Conservation (phyloP, 1,140 invertebrate species). For the Tenebrio molitor region DNA sequence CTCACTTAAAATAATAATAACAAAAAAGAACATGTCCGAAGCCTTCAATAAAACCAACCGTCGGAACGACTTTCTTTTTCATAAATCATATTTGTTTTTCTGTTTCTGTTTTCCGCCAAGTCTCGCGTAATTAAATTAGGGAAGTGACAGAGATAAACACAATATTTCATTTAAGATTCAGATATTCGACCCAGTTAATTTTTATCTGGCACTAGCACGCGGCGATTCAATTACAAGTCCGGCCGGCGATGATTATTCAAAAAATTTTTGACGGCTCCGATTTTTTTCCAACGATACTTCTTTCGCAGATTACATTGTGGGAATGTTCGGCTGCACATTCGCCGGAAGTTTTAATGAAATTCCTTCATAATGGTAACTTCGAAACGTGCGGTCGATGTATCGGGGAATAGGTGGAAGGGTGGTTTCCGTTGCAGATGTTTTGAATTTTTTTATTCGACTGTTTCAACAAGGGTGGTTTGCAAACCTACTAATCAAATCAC, state of each 20-base stretch:
- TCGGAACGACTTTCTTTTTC: not conserved
- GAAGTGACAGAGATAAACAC: constrained; percentile 29
- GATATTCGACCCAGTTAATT: constrained; percentile 31
- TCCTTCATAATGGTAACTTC: constrained; percentile 14
- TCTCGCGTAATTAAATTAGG: constrained; percentile 19
- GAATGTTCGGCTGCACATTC: not conserved
- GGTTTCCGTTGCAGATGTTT: too few relatives aligned
- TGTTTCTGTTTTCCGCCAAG: constrained; percentile 3
- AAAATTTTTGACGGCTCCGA: constrained; percentile 6
- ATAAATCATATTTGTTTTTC: constrained; percentile 27
- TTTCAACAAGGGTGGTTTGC: too few relatives aligned
- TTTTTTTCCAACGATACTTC: not conserved
- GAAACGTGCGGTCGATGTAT: too few relatives aligned
- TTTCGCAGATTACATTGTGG: not conserved
- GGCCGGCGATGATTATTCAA: not conserved
- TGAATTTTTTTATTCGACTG: too few relatives aligned
- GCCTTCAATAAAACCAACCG: too few relatives aligned
- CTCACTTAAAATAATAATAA: too few relatives aligned
- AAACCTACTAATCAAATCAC: too few relatives aligned
- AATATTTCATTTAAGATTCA: constrained; percentile 23
- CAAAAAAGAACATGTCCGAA: too few relatives aligned
- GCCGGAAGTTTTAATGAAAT: constrained; percentile 18
- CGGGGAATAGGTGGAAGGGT: too few relatives aligned
- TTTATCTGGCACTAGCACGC: constrained; percentile 22
- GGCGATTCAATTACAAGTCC: too few relatives aligned